phyloP scores from a whole-genome alignment of 2,888 invertebrate species.

The Nezara viridula region DNA sequence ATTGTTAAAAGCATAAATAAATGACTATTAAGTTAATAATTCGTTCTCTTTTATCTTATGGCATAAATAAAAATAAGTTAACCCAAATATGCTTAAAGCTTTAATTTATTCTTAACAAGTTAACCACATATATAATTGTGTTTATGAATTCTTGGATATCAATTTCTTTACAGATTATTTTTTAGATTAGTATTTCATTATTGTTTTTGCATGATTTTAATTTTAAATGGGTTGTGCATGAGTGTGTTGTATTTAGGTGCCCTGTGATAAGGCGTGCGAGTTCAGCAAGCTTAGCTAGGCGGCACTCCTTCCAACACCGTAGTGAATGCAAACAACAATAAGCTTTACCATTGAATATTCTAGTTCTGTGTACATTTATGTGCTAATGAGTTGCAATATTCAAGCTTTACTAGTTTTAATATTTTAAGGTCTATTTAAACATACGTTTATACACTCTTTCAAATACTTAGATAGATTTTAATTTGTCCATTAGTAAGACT shows the following conservation, averaged over 20 bases:
- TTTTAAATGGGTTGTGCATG: constrained; percentile 61
- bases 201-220: constrained; percentile 43
- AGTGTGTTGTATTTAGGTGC: constrained; percentile 64
- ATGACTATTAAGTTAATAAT: no score
- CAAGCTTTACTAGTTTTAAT: constrained; percentile 37
- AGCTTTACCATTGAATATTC: not conserved
- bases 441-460: not conserved
- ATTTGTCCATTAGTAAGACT: not conserved
- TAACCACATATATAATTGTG: not conserved
- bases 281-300: constrained; percentile 62
- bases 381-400: constrained; percentile 25
- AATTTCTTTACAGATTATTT: not conserved
- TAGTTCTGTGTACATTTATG: constrained; percentile 39
- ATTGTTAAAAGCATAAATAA: no score
- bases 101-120: not conserved
- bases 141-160: not conserved
- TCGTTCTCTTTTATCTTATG: not conserved
- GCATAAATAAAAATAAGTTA: not conserved
- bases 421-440: not conserved
- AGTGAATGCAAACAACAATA: constrained; percentile 65
- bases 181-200: not conserved
- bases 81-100: not conserved
- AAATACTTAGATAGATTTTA: not conserved
- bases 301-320: constrained; percentile 65
- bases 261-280: constrained; percentile 59